Evolutionary conservation across 2,888 invertebrate species (phyloP).

Genomic region (Blomia tropicalis): DNA sequence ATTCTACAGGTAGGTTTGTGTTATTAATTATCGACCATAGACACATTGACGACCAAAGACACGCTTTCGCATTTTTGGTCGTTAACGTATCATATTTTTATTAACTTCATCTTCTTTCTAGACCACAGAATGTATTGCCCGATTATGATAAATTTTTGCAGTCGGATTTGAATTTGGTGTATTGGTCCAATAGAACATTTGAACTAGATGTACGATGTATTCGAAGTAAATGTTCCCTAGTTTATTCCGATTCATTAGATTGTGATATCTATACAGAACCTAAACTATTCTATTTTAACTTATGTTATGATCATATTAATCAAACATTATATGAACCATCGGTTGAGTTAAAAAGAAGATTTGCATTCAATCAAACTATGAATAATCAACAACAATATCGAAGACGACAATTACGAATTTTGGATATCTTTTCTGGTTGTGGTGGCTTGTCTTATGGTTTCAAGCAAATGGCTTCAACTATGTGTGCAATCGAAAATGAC

Average conservation of each 20-base stretch:
- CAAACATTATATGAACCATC: not conserved
- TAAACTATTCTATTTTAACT: slow-evolving; percentile 19
- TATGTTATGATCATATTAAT: slow-evolving; percentile 7
- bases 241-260: slow-evolving; percentile 4
- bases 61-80: not conserved
- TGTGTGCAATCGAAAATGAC: slow-evolving; percentile 67
- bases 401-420: slow-evolving; percentile 41
- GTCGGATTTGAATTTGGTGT: slow-evolving; percentile 54
- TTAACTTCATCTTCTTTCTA: not conserved
- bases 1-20: slow-evolving; percentile 46
- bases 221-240: slow-evolving; percentile 6
- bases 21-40: no score
- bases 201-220: not conserved
- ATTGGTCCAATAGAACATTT: slow-evolving; percentile 55
- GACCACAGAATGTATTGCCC: slow-evolving; percentile 54
- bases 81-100: not conserved
- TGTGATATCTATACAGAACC: slow-evolving; percentile 5
- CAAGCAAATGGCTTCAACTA: slow-evolving; percentile 47
- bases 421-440: slow-evolving; percentile 73
- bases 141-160: slow-evolving; percentile 44
- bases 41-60: no score
- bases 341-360: slow-evolving; percentile 8
- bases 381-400: not conserved
- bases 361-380: not conserved
- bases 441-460: slow-evolving; percentile 42